Percentiles rank a stretch among this genome's conserved stretches.
Conservation (phyloP, 2,113 vertebrate species). For the Oxygymnocypris stewartii region DNA sequence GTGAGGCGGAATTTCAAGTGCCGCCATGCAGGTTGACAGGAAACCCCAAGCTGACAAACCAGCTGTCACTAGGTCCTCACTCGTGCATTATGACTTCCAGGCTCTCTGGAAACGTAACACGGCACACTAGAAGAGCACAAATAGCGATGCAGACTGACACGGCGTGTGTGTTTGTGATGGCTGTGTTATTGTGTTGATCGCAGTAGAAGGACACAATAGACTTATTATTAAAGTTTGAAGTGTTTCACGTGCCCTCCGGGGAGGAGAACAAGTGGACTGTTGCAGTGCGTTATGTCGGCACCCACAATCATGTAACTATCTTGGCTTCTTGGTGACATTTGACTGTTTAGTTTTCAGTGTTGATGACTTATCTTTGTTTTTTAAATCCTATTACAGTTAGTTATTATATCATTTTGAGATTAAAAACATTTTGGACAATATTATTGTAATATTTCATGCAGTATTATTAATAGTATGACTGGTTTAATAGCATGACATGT, state of each 20-base stretch:
- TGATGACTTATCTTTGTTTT: background rate
- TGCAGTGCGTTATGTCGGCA: conserved; percentile 15
- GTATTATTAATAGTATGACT: background rate
- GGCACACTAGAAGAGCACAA: conserved; percentile 11
- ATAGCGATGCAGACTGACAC: conserved; percentile 44
- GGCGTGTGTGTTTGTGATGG: conserved; percentile 13
- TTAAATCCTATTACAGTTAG: background rate
- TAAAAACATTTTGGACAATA: background rate
- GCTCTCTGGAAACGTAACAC: conserved; percentile 44
- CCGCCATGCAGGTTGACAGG: conserved; percentile 35
- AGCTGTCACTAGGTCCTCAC: conserved; percentile 38
- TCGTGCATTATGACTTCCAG: conserved; percentile 30
- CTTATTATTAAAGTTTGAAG: conserved; percentile 42
- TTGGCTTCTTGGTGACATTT: background rate
- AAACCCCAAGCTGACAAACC: conserved; percentile 33
- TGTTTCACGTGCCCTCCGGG: conserved; percentile 23
- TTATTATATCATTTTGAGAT: background rate
- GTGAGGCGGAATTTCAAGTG: conserved; percentile 35
- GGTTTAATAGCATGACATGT: too few species aligned
- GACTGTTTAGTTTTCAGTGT: background rate
- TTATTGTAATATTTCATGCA: background rate
- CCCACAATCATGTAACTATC: background rate
- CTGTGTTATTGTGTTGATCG: conserved; percentile 32
- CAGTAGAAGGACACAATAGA: conserved; percentile 41
- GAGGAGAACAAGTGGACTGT: background rate